Evolutionary conservation across 1,140 invertebrate genomes (phyloP).

Genomic region (fruit fly (Drosophila melanogaster)): DNA sequence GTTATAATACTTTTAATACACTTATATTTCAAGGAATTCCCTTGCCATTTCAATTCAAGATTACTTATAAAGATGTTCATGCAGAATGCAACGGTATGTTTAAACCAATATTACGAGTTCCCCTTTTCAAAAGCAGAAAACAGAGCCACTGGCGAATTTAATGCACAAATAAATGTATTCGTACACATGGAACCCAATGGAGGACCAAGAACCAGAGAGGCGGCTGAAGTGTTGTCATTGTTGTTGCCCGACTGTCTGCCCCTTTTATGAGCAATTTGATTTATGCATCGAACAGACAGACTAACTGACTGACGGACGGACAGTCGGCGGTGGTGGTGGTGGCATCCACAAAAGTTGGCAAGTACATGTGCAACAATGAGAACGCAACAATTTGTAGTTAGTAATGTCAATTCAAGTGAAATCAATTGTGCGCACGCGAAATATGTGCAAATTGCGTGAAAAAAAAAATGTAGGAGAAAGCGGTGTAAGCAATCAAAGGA

Average conservation of each 20-base stretch:
- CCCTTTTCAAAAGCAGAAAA: not conserved
- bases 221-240: slow-evolving; percentile 4
- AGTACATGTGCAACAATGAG: slow-evolving; percentile 31
- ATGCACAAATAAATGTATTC: slow-evolving; percentile 20
- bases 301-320: not conserved
- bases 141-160: slow-evolving; percentile 14
- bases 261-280: slow-evolving; percentile 58
- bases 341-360: slow-evolving; percentile 21
- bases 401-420: slow-evolving; percentile 46
- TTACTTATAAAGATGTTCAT: no score
- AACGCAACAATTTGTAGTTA: slow-evolving; percentile 29
- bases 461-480: not conserved
- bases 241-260: slow-evolving; percentile 28
- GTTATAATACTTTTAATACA: no score
- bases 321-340: not conserved
- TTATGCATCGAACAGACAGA: slow-evolving; percentile 41
- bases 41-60: no score
- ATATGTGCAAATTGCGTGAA: slow-evolving; percentile 14
- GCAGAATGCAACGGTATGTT: no score
- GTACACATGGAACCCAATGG: slow-evolving; percentile 11
- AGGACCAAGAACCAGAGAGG: not conserved
- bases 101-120: not conserved
- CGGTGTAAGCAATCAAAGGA: not conserved
- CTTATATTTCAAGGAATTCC: no score
- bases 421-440: slow-evolving; percentile 51